Evolutionary conservation across 30 jellyfish, hydroid and myxozoan genomes (phyloP).

Genomic region (Aurelia aurita complex sp. Pacific): DNA sequence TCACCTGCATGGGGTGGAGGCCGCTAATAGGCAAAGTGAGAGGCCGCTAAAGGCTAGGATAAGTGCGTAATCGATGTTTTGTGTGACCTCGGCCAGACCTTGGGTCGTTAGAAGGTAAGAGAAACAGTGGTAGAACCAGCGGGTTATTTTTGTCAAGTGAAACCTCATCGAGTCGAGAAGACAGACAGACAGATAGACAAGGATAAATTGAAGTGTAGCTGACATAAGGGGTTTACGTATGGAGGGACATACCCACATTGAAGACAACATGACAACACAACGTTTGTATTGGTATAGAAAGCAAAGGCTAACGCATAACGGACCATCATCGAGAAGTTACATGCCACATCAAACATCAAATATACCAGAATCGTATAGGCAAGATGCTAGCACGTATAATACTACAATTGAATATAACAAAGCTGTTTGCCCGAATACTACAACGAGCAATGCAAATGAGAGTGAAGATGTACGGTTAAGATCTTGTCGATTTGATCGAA

Average conservation of each 20-base stretch:
- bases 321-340: conserved; percentile 47
- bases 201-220: too few relatives aligned
- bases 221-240: conserved; percentile 6
- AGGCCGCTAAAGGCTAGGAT: too few relatives aligned
- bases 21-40: too few relatives aligned
- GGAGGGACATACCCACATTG: conserved; percentile 66
- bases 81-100: too few relatives aligned
- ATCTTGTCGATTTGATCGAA: conserved; percentile 68
- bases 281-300: conserved; percentile 79
- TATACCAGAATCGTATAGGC: conserved; percentile 33
- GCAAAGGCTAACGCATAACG: conserved; percentile 72
- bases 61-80: background rate
- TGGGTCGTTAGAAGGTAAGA: too few relatives aligned
- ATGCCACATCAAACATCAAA: conserved; percentile 49
- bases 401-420: conserved; percentile 10
- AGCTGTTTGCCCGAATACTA: conserved; percentile 1
- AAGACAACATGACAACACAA: conserved; percentile 78
- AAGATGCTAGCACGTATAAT: conserved; percentile 14
- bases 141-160: too few relatives aligned
- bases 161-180: too few relatives aligned
- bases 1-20: too few relatives aligned
- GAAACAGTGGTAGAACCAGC: too few relatives aligned
- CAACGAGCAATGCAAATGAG: background rate
- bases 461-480: conserved; percentile 44
- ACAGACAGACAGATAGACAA: too few relatives aligned